Evolutionary conservation across 2,113 vertebrate species (phyloP).

Genomic region (Orthonyx spaldingii): DNA sequence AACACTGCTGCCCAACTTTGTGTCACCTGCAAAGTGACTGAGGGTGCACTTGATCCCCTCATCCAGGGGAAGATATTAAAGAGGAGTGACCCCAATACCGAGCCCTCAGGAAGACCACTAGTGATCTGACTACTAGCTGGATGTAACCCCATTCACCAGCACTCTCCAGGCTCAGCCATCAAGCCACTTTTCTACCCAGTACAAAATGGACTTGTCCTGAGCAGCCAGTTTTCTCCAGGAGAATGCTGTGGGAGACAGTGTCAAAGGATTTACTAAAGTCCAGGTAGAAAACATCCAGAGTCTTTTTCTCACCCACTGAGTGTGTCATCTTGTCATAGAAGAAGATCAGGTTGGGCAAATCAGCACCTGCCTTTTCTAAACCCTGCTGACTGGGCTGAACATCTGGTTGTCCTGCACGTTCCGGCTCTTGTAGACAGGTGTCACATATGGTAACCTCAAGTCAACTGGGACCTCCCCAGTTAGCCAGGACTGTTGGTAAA

Average conservation of each 20-base stretch:
- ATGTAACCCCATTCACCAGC: neutral
- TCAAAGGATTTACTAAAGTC: neutral
- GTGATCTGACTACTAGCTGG: neutral
- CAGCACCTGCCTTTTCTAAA: neutral
- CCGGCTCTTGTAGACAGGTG: neutral
- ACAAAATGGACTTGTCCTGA: no score
- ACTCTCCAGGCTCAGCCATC: neutral
- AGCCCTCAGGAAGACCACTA: neutral
- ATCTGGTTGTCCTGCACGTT: rapidly evolving
- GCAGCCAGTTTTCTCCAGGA: neutral
- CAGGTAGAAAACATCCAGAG: neutral
- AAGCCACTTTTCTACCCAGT: neutral
- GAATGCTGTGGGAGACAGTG: neutral
- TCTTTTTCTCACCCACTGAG: neutral
- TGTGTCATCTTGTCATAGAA: neutral
- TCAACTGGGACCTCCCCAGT: neutral
- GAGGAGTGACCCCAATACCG: neutral
- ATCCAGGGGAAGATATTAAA: neutral
- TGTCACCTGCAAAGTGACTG: no score
- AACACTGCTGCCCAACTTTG: neutral
- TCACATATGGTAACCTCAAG: rapidly evolving
- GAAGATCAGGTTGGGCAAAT: neutral
- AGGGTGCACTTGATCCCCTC: neutral
- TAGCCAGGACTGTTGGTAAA: neutral
- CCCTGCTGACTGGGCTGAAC: neutral